These are phyloP conservation scores for Solen grandis DNA, from an alignment of 1,140 invertebrate species.

Conservation along the genomic window DNA sequence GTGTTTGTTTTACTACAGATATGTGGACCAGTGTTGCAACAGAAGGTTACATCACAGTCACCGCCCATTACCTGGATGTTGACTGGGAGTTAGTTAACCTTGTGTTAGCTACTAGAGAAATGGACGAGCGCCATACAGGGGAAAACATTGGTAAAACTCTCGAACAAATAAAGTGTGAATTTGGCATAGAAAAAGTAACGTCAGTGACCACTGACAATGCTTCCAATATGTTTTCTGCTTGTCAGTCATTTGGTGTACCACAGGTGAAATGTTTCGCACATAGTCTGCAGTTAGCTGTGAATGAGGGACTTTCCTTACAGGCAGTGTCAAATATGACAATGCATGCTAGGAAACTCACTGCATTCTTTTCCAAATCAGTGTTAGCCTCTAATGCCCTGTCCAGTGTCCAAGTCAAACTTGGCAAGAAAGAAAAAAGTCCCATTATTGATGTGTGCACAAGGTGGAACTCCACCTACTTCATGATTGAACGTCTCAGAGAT, in stretches of 20 bases:
- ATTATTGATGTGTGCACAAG: slow-evolving; percentile 17
- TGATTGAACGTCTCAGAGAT: slow-evolving; percentile 11
- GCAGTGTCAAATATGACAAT: slow-evolving; percentile 4
- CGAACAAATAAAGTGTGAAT: background rate
- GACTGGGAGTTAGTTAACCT: slow-evolving; percentile 11
- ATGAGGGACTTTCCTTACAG: background rate
- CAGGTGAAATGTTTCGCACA: slow-evolving; percentile 5
- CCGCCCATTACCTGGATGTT: slow-evolving; percentile 25
- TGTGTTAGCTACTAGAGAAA: slow-evolving; percentile 13
- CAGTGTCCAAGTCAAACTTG: slow-evolving; percentile 13
- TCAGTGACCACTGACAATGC: slow-evolving; percentile 17
- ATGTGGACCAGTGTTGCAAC: slow-evolving; percentile 14
- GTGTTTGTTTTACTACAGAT: slow-evolving; percentile 22
- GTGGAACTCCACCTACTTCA: slow-evolving; percentile 27
- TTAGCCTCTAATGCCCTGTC: slow-evolving; percentile 20
- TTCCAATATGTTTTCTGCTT: slow-evolving; percentile 25
- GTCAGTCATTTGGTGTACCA: background rate
- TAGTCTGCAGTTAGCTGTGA: slow-evolving; percentile 17
- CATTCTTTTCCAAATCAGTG: slow-evolving; percentile 25
- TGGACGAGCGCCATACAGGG: slow-evolving; percentile 18
- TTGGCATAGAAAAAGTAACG: background rate
- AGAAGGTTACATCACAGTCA: slow-evolving; percentile 24
- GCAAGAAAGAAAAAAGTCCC: background rate
- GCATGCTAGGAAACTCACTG: slow-evolving; percentile 1
- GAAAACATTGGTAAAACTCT: slow-evolving; percentile 7